Evolutionary conservation across 1,140 invertebrate species (phyloP), one percentile per base, ranked within the genome.

Genomic region (Lucilia cuprina): DNA sequence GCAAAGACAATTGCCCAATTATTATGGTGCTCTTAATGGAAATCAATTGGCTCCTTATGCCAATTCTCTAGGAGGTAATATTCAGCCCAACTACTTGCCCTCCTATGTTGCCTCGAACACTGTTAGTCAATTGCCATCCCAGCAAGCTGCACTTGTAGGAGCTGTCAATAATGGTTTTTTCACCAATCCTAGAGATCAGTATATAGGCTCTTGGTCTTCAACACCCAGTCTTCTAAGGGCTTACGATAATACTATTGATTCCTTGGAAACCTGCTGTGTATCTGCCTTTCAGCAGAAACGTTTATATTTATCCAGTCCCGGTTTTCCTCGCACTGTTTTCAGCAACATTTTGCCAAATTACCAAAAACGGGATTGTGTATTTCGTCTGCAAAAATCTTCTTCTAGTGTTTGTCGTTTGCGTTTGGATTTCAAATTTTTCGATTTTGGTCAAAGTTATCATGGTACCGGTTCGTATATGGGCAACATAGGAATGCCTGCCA

Each of bases 381-480:
- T 93, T 82, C 90, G 91, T 3, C 92, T 94, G 19, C 89, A 90
- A 19, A 92, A 92, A 86, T 88, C 87, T 8, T 92, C 92, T 0
- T 87, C 88, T 0, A 91, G 92, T 82, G 88, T 93, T 2, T 94
- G 93, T 82, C 91, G 92, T 3, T 21, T 94, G 3, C 89, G 93
- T 50, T 89, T 94, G 4, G 91, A 92, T 47, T 92, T 94, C 50
- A 91, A 92, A 82, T 94, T 92, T 86, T 94, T 94, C 83, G 92
- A 92, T 85, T 88, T 93, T 34, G 93, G 93, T 0, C 84, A 84
- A 21, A 85, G 55, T 7, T 85, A 74, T 30, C 49, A n/a, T 12
- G 83, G 77, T 14, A 50, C 74, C 1, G 78, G 83, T 10, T 34
- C 17, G 0, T 9, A 17, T 4, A 9, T 21, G 14, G 84, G 77